Evolutionary conservation across 2,888 invertebrate species (phyloP), one percentile per base, ranked within the genome.

Genomic region (Acholoe squamosa): DNA sequence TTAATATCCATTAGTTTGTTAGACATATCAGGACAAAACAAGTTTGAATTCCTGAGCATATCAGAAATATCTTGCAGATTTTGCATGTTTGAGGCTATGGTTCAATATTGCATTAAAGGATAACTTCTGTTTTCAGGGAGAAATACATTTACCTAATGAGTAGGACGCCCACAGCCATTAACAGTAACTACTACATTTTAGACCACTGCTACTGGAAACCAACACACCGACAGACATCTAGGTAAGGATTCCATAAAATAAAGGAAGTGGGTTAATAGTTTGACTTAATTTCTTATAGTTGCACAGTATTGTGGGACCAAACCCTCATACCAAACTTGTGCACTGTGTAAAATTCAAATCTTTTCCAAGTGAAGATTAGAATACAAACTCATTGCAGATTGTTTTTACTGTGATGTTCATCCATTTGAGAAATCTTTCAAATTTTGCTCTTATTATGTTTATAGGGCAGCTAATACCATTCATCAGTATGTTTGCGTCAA

Each of bases 101-200:
- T 61, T 61, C 61, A 61, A 10, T 43, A 10, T 43, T 43, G 3
- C 3, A 43, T 43, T 3, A 43, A 43, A 7, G 43, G 61, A 61
- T 61, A 61, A 12, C 61, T 7, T 91, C 43, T 92, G n/a, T 89
- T 93, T 93, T n/a, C 91, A 96, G 96, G 96, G 96, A 96, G 94
- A 96, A 96, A 92, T 96, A 96, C 94, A 96, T 96, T 25, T 96
- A 96, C 93, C 93, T 96, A 89, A 96, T 95, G 95, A 95, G 95
- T 86, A 94, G 96, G 77, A 94, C 93, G 90, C 96, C 96, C 0
- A 93, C 96, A 54, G 94, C 96, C 54, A 96, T 96, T 91, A 96
- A 96, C 94, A 96, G 96, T 91, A 96, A 96, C 93, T 96, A 96
- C 93, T 96, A 96, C 92, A 95, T 95, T n/a, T 94, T 96, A 94